These are phyloP conservation scores for Jaculus jaculus DNA, from an alignment of 2,113 vertebrate species.

Conservation along the genomic window DNA sequence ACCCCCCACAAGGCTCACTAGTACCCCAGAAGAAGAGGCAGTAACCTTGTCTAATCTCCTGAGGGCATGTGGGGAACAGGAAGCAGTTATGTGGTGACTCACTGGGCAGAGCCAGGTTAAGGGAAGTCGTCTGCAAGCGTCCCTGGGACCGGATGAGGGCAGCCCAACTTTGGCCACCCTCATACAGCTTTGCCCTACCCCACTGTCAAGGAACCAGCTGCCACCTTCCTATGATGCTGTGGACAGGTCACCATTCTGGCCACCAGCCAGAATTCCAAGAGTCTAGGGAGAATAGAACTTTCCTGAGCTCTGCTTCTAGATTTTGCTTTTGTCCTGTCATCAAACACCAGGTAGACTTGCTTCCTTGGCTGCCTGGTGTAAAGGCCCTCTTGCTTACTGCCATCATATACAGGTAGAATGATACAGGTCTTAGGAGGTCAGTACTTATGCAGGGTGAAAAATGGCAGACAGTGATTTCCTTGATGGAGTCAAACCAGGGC, in stretches of 20 bases:
- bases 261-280: slow-evolving; percentile 23
- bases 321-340: not conserved
- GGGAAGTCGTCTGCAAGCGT: slow-evolving; percentile 78
- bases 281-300: not conserved
- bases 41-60: slow-evolving; percentile 4
- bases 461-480: slow-evolving; percentile 3
- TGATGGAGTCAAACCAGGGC: not conserved
- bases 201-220: slow-evolving; percentile 30
- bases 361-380: not conserved
- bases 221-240: slow-evolving; percentile 13
- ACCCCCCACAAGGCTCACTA: not conserved
- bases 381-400: not conserved
- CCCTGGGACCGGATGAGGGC: slow-evolving; percentile 75
- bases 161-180: slow-evolving; percentile 62
- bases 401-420: not conserved
- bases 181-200: slow-evolving; percentile 48
- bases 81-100: slow-evolving; percentile 79
- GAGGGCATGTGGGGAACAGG: slow-evolving; percentile 74
- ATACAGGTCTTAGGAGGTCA: not conserved
- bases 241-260: slow-evolving; percentile 62
- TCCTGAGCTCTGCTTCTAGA: not conserved
- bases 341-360: not conserved
- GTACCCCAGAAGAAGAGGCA: not conserved
- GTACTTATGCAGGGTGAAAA: not conserved
- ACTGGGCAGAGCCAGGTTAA: slow-evolving; percentile 79